These are phyloP conservation scores for Argyrosomus japonicus DNA, from an alignment of 2,113 vertebrate species.

Conservation along the genomic window DNA sequence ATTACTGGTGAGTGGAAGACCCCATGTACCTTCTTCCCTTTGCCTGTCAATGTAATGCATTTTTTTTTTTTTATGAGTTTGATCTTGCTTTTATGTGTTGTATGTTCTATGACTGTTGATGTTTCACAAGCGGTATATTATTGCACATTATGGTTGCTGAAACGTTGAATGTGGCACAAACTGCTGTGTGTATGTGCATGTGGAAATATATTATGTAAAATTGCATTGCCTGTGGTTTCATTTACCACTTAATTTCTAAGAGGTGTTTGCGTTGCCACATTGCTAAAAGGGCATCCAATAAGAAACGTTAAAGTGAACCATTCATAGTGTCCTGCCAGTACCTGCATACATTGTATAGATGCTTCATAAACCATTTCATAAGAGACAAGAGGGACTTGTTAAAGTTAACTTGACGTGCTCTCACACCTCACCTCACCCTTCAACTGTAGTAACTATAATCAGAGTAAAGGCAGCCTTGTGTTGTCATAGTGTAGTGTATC, in stretches of 20 bases:
- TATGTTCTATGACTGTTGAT: neutral
- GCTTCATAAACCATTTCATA: neutral
- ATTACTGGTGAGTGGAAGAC: slow-evolving; percentile 4
- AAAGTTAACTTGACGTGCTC: neutral
- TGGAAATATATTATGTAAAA: neutral
- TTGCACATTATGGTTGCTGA: neutral
- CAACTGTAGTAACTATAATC: neutral
- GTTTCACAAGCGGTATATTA: neutral
- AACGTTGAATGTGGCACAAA: neutral
- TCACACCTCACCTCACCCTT: neutral
- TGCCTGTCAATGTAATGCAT: neutral
- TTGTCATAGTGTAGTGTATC: neutral
- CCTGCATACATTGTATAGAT: neutral
- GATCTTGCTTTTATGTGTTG: neutral
- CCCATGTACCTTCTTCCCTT: neutral
- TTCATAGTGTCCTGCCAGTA: neutral
- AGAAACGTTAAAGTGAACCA: too few relatives aligned
- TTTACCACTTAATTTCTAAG: neutral
- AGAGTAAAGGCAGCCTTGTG: neutral
- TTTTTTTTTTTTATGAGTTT: neutral
- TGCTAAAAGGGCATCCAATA: too few relatives aligned
- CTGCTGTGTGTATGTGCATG: neutral
- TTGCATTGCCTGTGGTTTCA: neutral
- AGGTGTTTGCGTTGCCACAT: neutral
- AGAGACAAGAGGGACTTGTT: neutral